Evolutionary conservation across 2,797 vertebrate species (phyloP), one percentile per base, ranked within the genome.

Genomic region (Sebastes hopkinsi): DNA sequence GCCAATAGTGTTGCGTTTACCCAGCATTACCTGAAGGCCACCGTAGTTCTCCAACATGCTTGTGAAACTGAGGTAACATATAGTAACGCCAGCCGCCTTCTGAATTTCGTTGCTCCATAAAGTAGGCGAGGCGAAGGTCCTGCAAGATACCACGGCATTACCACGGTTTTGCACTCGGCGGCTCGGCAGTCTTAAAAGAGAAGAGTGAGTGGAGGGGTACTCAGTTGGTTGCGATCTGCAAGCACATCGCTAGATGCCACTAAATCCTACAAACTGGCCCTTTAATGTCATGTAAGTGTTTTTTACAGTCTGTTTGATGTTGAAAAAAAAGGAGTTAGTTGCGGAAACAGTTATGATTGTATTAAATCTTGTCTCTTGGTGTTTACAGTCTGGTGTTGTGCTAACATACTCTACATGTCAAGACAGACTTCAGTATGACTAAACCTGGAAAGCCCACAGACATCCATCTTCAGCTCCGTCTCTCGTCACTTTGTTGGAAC

Each of bases 381-480:
- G 34, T 32, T 30, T 4, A n/a, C 50, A 20, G 50, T 46, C 42
- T 56, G 69, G 16, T 75, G 59, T 55, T 50, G 25, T 42, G 59
- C 10, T 9, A 14, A 52, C 75, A 3, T 62, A 56, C 23, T 67
- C 4, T 11, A 67, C 84, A 72, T 66, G 87, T 89, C 70, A 10
- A 27, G 81, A 68, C 90, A 89, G 27, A 83, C 62, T 20, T 70
- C 42, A 29, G 25, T 12, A 62, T 89, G 90, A 88, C 81, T 85
- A 79, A 86, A 85, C 52, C 34, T 69, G 87, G 85, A 86, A 89
- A 88, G 30, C 75, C 86, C 79, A 69, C 64, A 67, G 75, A 67
- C 79, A 61, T 87, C 80, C 34, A 73, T 81, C 79, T 32, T 61
- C 72, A 72, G 69, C 69, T 79, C 82, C 20, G 66, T 82, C 85